Conservation (phyloP, 2,888 invertebrate genomes). For the Eupithecia subfuscata region DNA sequence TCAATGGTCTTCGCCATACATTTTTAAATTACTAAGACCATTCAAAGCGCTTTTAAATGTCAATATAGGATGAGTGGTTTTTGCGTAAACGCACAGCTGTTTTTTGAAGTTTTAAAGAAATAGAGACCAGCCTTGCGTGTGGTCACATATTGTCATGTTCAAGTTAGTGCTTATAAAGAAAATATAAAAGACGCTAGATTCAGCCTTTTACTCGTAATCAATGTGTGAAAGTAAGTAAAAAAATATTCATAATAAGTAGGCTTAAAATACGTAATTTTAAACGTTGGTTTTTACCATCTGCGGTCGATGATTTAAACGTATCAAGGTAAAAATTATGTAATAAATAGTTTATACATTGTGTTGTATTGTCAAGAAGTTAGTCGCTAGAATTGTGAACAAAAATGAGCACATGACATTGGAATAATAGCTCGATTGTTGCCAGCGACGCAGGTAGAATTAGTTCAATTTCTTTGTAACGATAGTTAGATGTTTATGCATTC, state of each 20-base stretch:
- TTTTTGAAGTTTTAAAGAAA: neutral
- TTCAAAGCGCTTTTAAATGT: too few relatives aligned
- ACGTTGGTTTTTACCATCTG: neutral
- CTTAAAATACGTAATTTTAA: conserved; percentile 4
- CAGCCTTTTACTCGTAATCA: conserved; percentile 8
- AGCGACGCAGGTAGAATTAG: conserved; percentile 74
- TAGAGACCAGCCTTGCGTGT: neutral
- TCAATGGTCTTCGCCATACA: too few relatives aligned
- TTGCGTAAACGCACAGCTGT: too few relatives aligned
- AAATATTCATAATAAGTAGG: conserved; percentile 38
- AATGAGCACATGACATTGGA: conserved; percentile 57
- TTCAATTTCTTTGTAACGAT: conserved; percentile 72
- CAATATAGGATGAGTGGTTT: too few relatives aligned
- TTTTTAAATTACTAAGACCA: too few relatives aligned
- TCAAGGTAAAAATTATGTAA: conserved; percentile 22
- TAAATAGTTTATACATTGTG: conserved; percentile 23
- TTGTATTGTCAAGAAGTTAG: conserved; percentile 32
- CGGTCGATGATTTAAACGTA: neutral
- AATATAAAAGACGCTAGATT: conserved; percentile 11
- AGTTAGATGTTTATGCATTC: conserved; percentile 80
- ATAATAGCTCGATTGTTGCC: conserved; percentile 65
- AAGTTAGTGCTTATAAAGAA: conserved; percentile 1
- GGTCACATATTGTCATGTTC: conserved; percentile 5
- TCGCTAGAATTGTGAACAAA: conserved; percentile 43
- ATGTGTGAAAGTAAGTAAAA: conserved; percentile 3